Percentiles rank a stretch among this genome's conserved stretches.
These are phyloP conservation scores for Pseudomugil gertrudae DNA, from an alignment of 2,797 vertebrate species.

Conservation along the genomic window DNA sequence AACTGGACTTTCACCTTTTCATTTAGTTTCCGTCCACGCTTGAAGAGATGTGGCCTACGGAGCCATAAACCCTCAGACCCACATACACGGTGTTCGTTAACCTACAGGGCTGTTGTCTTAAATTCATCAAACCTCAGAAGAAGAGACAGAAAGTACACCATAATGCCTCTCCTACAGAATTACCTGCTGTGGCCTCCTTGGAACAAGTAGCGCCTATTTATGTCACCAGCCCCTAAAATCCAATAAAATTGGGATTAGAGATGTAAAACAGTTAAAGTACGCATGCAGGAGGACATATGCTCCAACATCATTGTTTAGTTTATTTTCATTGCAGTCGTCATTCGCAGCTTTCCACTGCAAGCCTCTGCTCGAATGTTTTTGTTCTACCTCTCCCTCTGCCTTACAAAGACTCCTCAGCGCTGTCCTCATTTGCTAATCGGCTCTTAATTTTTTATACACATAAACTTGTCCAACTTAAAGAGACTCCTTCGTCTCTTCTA, in stretches of 20 bases:
- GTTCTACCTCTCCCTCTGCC: conserved; percentile 75
- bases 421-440: conserved; percentile 12
- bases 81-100: conserved; percentile 36
- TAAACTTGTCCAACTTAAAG: neutral
- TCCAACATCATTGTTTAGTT: conserved; percentile 15
- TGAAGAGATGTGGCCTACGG: conserved; percentile 22
- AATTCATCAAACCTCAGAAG: conserved; percentile 66
- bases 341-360: conserved; percentile 37
- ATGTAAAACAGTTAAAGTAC: conserved; percentile 20
- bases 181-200: conserved; percentile 77
- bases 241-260: conserved; percentile 31
- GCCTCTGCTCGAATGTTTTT: conserved; percentile 56
- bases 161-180: conserved; percentile 76
- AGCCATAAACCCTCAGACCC: conserved; percentile 30
- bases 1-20: conserved; percentile 11
- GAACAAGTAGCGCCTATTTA: conserved; percentile 57
- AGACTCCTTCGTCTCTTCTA: no score
- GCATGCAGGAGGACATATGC: conserved; percentile 33
- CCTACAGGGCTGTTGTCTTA: conserved; percentile 68
- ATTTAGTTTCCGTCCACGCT: conserved; percentile 39
- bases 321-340: neutral
- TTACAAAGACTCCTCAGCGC: conserved; percentile 37
- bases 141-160: conserved; percentile 70
- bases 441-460: neutral
- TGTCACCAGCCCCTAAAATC: conserved; percentile 60